Conservation (phyloP, 2,888 invertebrate species). For the Tetragnatha montana region DNA sequence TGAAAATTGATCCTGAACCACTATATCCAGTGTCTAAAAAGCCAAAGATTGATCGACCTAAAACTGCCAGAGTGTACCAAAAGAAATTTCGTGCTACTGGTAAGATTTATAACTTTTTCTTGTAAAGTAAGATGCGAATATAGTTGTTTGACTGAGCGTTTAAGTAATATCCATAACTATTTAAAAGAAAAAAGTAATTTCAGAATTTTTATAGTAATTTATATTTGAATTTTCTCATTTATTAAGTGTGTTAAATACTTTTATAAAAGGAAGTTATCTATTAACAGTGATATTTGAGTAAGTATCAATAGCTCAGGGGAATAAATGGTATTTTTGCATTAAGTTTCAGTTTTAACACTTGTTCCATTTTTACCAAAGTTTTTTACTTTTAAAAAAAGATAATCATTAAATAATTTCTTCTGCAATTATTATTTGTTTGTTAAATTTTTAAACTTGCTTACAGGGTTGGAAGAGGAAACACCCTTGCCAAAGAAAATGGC, state of each 20-base stretch:
- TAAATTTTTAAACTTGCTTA: background rate
- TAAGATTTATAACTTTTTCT: slow-evolving; percentile 33
- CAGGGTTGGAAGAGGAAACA: slow-evolving; percentile 84
- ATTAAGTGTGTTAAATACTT: too few species aligned
- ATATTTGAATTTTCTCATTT: too few species aligned
- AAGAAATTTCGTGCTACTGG: slow-evolving; percentile 93
- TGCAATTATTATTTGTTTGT: background rate
- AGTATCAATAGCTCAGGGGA: too few species aligned
- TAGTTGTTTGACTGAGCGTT: too few species aligned
- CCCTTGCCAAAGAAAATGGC: slow-evolving; percentile 77
- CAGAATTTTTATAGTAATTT: too few species aligned
- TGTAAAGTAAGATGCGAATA: background rate
- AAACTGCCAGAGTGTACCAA: slow-evolving; percentile 93
- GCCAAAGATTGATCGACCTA: slow-evolving; percentile 80
- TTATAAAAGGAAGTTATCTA: too few species aligned
- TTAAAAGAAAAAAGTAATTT: too few species aligned
- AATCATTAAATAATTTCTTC: background rate
- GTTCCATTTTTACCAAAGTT: background rate
- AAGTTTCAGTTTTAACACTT: background rate
- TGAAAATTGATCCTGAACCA: slow-evolving; percentile 73
- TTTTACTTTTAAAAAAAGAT: background rate
- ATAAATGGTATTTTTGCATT: background rate
- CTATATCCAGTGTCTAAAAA: slow-evolving; percentile 76
- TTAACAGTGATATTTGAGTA: too few species aligned
- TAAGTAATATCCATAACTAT: too few species aligned